Base-by-base conservation (phyloP, 2,113 vertebrate species). In the Phaetusa simplex region DNA sequence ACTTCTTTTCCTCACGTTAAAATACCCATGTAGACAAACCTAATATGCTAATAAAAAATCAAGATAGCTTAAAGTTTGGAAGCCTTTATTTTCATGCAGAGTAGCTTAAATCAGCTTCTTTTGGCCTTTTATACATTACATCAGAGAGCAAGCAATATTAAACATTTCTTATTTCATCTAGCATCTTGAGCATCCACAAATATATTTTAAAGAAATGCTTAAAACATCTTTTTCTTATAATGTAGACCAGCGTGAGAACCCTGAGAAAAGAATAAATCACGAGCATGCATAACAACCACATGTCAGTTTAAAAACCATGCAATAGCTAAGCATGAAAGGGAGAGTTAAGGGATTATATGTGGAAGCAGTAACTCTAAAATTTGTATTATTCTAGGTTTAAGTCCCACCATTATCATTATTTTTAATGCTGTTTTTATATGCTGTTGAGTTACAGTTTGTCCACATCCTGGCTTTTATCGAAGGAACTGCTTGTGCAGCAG, bases 361-460 rank as follows among this genome's bases (percentile, higher is more conserved):
- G 32, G 43, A 94, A 96, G 24, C 55, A 89, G 12, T 86, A 88
- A 50, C 62, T 66, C 50, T 87, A 71, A 89, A 90, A 93, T 32
- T 72, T 80, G 16, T 91, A 43, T 86, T 91, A 62, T 80, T 86
- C 56, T 92, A 82, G 15, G 29, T 92, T 91, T 88, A 86, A 90
- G 38, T 77, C 76, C 30, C 65, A 66, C 59, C 22, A 67, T 92
- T 93, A 72, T 81, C 36, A 93, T 91, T 93, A 83, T 61, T 95
- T 93, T 90, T 84, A 88, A 58, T 42, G n/a, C 55, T 95, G 21
- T 30, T 96, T 89, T 93, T 78, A 82, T 69, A 56, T 71, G 18
- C n/a, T 67, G 23, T 55, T 82, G n/a, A 92, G 38, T 79, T 96
- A 89, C 26, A 94, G 59, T 83, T 87, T 95, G 70, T 86, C 73